Conservation (phyloP, 1,140 invertebrate genomes). For the Tachypleus tridentatus region DNA sequence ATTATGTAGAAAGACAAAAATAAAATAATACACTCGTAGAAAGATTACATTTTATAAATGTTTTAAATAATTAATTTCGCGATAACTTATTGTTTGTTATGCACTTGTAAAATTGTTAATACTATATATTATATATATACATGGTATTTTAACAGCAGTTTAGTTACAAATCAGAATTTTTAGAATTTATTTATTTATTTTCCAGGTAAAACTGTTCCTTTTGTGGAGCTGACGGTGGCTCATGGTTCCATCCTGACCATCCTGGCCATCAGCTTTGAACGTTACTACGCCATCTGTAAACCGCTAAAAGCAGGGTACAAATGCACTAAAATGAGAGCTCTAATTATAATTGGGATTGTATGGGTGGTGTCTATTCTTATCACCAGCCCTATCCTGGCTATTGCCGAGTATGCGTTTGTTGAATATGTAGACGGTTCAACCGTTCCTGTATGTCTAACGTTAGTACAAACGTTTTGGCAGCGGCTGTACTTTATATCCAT, state of each 20-base stretch:
- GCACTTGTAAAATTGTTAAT: too few relatives aligned
- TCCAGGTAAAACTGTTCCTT: conserved; percentile 57
- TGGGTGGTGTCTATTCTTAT: conserved; percentile 72
- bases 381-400: conserved; percentile 42
- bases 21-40: too few relatives aligned
- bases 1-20: too few relatives aligned
- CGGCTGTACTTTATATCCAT: conserved; percentile 56
- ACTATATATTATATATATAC: too few relatives aligned
- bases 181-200: conserved; percentile 1
- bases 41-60: too few relatives aligned
- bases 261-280: conserved; percentile 68
- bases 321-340: conserved; percentile 71
- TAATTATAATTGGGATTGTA: conserved; percentile 63
- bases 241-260: conserved; percentile 90
- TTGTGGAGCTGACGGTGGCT: conserved; percentile 80
- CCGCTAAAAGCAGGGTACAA: conserved; percentile 78
- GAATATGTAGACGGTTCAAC: conserved; percentile 53
- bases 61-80: too few relatives aligned
- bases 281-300: conserved; percentile 88
- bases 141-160: too few relatives aligned
- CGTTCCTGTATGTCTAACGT: conserved; percentile 57
- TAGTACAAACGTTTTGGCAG: conserved; percentile 55
- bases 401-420: conserved; percentile 45
- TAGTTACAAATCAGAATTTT: too few relatives aligned
- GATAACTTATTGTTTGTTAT: too few relatives aligned